A percentile compares a stretch with the other conserved stretches of the same genome.
Conservation (phyloP, 2,113 vertebrate genomes). For the Saimiri boliviensis region DNA sequence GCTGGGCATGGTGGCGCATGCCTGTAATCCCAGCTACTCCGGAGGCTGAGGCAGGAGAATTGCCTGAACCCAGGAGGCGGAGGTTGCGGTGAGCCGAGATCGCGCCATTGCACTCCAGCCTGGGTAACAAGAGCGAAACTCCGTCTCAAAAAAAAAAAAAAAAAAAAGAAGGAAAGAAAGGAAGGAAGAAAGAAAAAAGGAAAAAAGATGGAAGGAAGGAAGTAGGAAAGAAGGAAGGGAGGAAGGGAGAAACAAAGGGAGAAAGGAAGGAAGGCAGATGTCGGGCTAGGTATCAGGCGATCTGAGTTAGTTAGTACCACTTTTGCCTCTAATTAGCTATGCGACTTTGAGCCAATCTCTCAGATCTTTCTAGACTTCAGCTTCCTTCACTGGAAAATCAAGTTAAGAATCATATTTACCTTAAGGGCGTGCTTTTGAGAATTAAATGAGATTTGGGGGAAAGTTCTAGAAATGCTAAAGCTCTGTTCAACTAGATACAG, state of each 20-base stretch:
- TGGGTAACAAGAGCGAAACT: no score
- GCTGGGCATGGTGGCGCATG: no score
- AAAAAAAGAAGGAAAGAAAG: not conserved
- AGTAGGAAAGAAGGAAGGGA: not conserved
- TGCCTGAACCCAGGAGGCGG: no score
- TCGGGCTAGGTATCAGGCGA: not conserved
- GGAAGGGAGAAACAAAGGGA: not conserved
- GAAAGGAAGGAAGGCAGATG: not conserved
- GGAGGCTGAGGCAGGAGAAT: no score
- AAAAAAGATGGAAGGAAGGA: not conserved
- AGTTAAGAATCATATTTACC: not conserved
- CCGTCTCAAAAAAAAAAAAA: no score
- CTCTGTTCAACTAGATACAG: not conserved
- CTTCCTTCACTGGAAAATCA: conserved; percentile 7
- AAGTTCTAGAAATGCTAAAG: not conserved
- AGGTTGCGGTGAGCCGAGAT: no score
- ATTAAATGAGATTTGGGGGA: not conserved
- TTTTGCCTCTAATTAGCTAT: not conserved
- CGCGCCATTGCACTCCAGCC: no score
- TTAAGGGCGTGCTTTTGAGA: not conserved
- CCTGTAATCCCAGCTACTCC: no score
- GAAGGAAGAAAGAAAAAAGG: not conserved
- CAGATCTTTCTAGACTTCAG: not conserved
- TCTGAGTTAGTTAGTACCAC: not conserved
- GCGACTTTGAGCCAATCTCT: not conserved